Conservation (phyloP, 2,888 invertebrate species). For the Chymomyza fuscimana region DNA sequence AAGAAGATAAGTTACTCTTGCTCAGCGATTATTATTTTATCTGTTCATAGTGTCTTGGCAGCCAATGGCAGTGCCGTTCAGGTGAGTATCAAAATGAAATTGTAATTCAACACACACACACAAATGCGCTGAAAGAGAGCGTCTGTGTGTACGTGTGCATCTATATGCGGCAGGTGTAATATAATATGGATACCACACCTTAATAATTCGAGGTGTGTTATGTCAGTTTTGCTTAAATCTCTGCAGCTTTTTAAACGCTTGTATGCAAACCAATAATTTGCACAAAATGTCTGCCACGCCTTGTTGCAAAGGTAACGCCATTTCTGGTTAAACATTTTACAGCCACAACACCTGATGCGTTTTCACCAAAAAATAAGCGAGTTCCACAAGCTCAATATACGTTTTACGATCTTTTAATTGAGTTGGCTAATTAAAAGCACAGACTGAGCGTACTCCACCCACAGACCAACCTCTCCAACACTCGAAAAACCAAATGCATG, state of each 20-base stretch:
- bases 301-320: background rate
- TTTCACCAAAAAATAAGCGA: conserved; percentile 13
- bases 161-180: background rate
- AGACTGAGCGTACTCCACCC: conserved; percentile 7
- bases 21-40: conserved; percentile 60
- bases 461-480: conserved; percentile 1
- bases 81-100: conserved; percentile 50
- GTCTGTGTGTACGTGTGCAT: background rate
- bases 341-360: conserved; percentile 58
- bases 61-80: conserved; percentile 66
- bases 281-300: background rate
- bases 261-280: background rate
- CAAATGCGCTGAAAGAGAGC: background rate
- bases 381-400: conserved; percentile 38
- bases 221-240: conserved; percentile 16
- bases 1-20: too few species aligned
- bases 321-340: conserved; percentile 43
- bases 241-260: background rate
- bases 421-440: conserved; percentile 67
- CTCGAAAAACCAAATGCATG: conserved; percentile 1
- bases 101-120: conserved; percentile 21
- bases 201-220: conserved; percentile 47
- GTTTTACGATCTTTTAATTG: conserved; percentile 69
- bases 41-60: conserved; percentile 45
- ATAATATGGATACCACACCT: conserved; percentile 51